phyloP scores from a whole-genome alignment of 1,140 invertebrate genomes.

The Drosophila parvula region DNA sequence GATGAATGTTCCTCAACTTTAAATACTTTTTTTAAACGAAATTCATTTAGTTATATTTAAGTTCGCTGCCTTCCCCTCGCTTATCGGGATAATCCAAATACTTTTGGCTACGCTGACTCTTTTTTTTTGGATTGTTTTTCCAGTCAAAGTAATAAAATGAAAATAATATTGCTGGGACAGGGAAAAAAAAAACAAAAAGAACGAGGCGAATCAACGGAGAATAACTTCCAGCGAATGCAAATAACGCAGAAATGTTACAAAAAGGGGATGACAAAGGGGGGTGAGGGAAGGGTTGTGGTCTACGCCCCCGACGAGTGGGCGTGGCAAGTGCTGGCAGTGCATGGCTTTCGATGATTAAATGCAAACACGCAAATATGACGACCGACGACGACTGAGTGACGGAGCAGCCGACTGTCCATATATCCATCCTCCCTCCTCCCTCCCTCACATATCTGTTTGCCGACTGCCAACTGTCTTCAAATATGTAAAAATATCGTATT shows the following conservation, averaged over 20 bases:
- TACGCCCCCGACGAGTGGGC: conserved; percentile 30
- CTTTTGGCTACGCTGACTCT: conserved; percentile 7
- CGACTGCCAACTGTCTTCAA: conserved; percentile 80
- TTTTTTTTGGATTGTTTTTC: conserved; percentile 9
- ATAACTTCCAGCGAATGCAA: conserved; percentile 70
- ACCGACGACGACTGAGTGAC: conserved; percentile 51
- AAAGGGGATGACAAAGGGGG: conserved; percentile 6
- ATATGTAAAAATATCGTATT: conserved; percentile 70
- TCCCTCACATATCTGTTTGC: conserved; percentile 49
- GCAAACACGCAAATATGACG: conserved; percentile 82
- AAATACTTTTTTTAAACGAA: not conserved
- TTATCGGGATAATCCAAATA: conserved; percentile 33
- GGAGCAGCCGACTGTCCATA: conserved; percentile 42
- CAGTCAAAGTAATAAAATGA: conserved; percentile 41
- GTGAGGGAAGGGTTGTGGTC: conserved; percentile 14
- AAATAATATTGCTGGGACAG: conserved; percentile 56
- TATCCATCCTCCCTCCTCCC: conserved; percentile 19
- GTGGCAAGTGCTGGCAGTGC: conserved; percentile 58
- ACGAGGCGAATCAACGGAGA: conserved; percentile 25
- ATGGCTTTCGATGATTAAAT: conserved; percentile 81
- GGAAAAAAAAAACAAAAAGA: not conserved
- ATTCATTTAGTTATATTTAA: not conserved
- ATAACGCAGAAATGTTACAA: conserved; percentile 49
- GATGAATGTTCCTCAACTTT: not conserved
- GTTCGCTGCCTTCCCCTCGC: too few relatives aligned